Conservation (phyloP, 2,797 vertebrate genomes). For the Acrossocheilus fasciatus region DNA sequence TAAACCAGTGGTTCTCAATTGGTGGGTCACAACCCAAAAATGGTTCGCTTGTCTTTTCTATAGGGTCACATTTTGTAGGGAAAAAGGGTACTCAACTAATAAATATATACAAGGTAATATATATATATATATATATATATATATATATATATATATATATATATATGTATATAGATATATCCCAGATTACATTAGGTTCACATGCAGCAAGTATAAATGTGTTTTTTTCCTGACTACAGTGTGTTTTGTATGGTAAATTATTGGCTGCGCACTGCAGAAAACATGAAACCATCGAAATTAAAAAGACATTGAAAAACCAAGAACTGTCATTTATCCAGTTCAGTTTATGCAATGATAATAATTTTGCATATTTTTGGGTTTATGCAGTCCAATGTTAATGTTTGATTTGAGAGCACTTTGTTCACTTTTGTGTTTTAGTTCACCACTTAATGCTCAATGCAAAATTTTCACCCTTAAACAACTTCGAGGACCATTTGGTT, state of each 20-base stretch:
- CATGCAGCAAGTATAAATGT: background rate
- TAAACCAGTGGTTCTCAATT: background rate
- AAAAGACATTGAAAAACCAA: background rate
- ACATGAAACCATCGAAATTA: background rate
- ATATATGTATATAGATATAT: too few relatives aligned
- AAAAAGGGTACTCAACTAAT: background rate
- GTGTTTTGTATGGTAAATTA: background rate
- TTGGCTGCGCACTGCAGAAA: background rate
- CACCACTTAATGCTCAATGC: background rate
- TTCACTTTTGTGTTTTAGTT: background rate
- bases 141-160: background rate
- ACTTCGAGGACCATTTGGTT: background rate
- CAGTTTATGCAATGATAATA: background rate
- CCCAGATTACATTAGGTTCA: background rate
- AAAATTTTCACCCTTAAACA: background rate
- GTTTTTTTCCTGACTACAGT: background rate
- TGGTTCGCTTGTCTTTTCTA: background rate
- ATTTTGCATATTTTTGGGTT: background rate
- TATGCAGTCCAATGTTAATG: background rate
- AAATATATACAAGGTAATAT: background rate
- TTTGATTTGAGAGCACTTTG: slow-evolving; percentile 6
- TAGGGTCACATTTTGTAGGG: background rate
- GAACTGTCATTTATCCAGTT: background rate
- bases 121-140: too few relatives aligned
- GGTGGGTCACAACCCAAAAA: background rate